These are phyloP conservation scores for Wasmannia auropunctata DNA, from an alignment of 1,140 invertebrate species.

Conservation along the genomic window DNA sequence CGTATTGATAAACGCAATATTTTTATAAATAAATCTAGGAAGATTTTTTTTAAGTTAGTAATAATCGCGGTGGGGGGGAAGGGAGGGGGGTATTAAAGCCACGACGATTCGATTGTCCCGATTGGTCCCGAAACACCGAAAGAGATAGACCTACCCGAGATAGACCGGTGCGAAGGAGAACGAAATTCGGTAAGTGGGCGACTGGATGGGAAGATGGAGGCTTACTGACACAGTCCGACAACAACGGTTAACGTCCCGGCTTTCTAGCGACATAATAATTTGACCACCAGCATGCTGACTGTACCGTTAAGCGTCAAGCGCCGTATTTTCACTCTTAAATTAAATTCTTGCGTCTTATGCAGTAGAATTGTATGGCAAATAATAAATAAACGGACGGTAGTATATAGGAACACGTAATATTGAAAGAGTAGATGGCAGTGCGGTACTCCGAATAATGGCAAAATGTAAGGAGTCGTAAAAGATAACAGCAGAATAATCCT, in stretches of 20 bases:
- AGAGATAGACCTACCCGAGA: neutral
- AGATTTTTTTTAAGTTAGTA: neutral
- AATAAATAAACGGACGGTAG: neutral
- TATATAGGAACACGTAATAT: neutral
- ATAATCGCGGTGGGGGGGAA: too few species aligned
- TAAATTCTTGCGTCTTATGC: neutral
- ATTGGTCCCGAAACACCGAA: neutral
- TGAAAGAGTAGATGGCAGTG: neutral
- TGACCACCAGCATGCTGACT: neutral
- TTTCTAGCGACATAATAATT: neutral
- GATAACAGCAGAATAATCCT: neutral
- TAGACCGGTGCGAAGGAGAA: neutral
- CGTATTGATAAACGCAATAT: neutral
- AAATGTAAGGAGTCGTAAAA: neutral
- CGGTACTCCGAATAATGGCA: neutral
- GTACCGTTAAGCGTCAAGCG: neutral
- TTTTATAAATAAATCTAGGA: neutral
- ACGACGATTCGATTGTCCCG: neutral
- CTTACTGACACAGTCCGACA: neutral
- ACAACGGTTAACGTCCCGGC: neutral
- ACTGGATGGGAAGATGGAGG: slow-evolving; percentile 30
- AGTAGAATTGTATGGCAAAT: neutral
- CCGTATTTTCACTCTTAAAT: neutral
- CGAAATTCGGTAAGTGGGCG: slow-evolving; percentile 5
- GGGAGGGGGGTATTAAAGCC: neutral